phyloP scores from a whole-genome alignment of 2,113 vertebrate genomes.

The Aphyosemion australe region DNA sequence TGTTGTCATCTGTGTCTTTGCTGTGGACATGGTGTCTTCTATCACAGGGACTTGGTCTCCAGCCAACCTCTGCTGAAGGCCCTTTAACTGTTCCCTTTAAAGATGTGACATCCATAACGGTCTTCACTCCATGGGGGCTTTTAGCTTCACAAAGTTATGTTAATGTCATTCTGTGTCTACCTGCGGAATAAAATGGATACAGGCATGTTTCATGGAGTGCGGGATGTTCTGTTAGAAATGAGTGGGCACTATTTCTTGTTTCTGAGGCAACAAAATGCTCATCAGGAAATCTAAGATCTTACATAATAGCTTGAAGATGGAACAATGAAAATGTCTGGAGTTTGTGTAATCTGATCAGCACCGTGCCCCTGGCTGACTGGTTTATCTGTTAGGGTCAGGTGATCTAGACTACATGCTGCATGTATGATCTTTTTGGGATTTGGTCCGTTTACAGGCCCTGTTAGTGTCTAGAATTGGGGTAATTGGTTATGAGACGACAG shows the following conservation, averaged over 20 bases:
- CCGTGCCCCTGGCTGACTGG: background rate
- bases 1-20: conserved; percentile 36
- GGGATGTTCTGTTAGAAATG: conserved; percentile 37
- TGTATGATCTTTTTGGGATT: conserved; percentile 8
- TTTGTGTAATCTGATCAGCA: conserved; percentile 18
- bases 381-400: background rate
- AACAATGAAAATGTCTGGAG: conserved; percentile 20
- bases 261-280: conserved; percentile 68
- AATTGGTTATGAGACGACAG: conserved; percentile 42
- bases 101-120: no score
- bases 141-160: background rate
- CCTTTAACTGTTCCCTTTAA: no score
- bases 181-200: background rate
- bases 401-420: conserved; percentile 4
- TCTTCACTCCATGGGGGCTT: background rate
- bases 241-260: conserved; percentile 59
- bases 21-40: conserved; percentile 52
- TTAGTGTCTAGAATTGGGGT: conserved; percentile 48
- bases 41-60: conserved; percentile 48
- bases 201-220: conserved; percentile 14
- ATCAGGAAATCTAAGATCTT: conserved; percentile 64
- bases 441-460: conserved; percentile 12
- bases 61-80: conserved; percentile 50
- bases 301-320: conserved; percentile 42
- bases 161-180: background rate